Conservation (phyloP, 2,888 invertebrate species). For the Plebejus melissa region DNA sequence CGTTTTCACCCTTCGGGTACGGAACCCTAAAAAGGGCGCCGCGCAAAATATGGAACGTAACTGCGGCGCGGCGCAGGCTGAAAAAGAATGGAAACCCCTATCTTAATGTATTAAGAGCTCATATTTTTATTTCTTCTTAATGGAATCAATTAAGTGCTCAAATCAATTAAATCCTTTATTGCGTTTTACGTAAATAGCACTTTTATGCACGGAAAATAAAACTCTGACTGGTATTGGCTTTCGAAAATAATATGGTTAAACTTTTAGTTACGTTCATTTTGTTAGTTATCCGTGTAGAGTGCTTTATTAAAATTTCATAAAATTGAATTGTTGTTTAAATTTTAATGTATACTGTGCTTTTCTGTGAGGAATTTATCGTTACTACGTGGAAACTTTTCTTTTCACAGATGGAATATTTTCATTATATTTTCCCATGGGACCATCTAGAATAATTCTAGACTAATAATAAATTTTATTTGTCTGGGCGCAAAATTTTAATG, state of each 20-base stretch:
- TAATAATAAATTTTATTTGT: too few species aligned
- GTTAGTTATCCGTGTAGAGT: not conserved
- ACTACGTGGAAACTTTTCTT: not conserved
- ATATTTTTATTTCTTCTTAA: constrained; percentile 10
- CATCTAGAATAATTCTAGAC: too few species aligned
- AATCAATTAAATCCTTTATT: constrained; percentile 5
- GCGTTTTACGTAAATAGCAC: not conserved
- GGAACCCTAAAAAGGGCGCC: too few species aligned
- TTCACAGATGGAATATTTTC: not conserved
- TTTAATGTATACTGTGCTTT: not conserved
- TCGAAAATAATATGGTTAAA: not conserved
- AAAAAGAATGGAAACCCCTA: too few species aligned
- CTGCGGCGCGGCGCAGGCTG: too few species aligned
- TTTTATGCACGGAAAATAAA: not conserved
- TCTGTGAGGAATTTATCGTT: too few species aligned
- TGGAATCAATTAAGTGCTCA: not conserved
- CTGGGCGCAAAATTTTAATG: too few species aligned
- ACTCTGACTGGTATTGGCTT: not conserved
- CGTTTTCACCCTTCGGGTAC: too few species aligned
- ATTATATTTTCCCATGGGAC: too few species aligned
- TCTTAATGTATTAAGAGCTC: not conserved
- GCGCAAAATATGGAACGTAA: too few species aligned
- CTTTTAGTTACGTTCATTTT: not conserved
- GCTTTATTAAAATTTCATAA: not conserved
- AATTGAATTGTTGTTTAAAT: not conserved